Evolutionary conservation across 2,888 invertebrate species (phyloP), one percentile per base, ranked within the genome.

Genomic region (Coecobrya sp.): DNA sequence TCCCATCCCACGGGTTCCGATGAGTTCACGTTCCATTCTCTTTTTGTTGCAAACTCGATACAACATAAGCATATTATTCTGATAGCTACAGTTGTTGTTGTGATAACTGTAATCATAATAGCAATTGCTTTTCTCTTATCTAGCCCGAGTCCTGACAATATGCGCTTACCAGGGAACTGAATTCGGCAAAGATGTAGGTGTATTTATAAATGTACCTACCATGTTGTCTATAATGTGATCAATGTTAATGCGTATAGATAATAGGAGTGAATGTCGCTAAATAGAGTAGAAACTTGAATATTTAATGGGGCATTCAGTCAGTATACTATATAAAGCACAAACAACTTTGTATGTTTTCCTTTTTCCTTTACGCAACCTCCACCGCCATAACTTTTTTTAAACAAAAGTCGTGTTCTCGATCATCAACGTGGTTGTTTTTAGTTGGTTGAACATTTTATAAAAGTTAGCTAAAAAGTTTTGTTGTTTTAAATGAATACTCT

Each of bases 391-490:
- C 19, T 16, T 42, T 42, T 59, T 27, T 62, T n/a, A 19, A n/a
- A n/a, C n/a, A 45, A 70, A 86, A 86, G 91, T 91, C 86, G 86
- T 68, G 86, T 86, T 55, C 70, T 86, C 86, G 91, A 91, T 91
- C 91, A 91, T 91, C 91, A 86, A 91, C 86, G 90, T 86, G 86
- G 86, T 70, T 86, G 86, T 91, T 86, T 86, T 90, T 85, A 91
- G 86, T 81, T 79, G 91, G 81, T 70, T 91, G 91, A 91, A 68
- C 86, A 86, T 87, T 81, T 81, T 55, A 22, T n/a, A 85, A 86
- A 91, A 79, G 62, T 90, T 90, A 85, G 62, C 55, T 73, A 55
- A 36, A 36, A 36, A 27, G 70, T 68, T 85, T 70, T 73, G 52
- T 36, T 79, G 65, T 55, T 85, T 52, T 45, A 86, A 45, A 30